Percentiles rank a stretch among this genome's conserved stretches.
Evolutionary conservation across 2,797 vertebrate species (phyloP).

Genomic region (Buphagus erythrorhynchus): DNA sequence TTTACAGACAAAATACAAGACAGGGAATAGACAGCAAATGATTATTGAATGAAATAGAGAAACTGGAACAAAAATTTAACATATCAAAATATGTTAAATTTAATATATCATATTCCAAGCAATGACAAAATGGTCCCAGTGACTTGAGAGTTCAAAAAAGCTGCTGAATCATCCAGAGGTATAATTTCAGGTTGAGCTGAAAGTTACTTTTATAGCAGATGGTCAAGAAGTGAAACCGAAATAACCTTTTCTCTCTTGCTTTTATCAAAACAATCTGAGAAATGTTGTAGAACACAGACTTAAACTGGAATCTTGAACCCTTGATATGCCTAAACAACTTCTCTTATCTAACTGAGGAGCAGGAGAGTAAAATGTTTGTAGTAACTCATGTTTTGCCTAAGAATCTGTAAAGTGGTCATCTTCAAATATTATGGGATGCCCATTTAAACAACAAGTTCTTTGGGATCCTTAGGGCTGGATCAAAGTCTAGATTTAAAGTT

Average conservation of each 20-base stretch:
- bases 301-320: neutral
- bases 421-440: neutral
- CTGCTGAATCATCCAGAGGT: neutral
- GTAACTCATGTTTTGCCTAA: neutral
- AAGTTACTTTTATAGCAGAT: neutral
- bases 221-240: neutral
- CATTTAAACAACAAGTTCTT: neutral
- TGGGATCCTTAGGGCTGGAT: neutral
- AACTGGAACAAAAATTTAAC: neutral
- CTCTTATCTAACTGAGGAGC: neutral
- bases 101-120: neutral
- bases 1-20: neutral
- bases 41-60: neutral
- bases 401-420: neutral
- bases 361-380: neutral
- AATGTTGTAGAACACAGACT: neutral
- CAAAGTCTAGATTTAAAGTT: neutral
- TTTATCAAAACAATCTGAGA: slow-evolving; percentile 30
- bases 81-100: neutral
- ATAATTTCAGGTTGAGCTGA: neutral
- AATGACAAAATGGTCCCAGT: neutral
- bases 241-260: neutral
- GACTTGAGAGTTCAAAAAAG: neutral
- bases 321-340: neutral
- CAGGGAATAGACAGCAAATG: neutral